A percentile compares a stretch with the other conserved stretches of the same genome.
Conservation (phyloP, 2,113 vertebrate genomes). For the Cinclus mexicanus region DNA sequence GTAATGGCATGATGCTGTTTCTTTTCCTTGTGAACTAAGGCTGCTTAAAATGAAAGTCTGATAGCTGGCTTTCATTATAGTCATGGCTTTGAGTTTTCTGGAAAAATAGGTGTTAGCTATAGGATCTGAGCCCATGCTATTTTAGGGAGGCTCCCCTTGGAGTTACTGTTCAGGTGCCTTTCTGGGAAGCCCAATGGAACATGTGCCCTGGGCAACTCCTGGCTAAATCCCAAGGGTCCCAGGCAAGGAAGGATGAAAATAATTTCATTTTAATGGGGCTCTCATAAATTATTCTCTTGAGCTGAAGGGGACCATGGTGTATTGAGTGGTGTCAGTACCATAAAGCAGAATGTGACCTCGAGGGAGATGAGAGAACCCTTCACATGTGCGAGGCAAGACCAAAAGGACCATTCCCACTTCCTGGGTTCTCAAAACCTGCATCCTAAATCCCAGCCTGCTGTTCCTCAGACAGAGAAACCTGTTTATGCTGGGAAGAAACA, state of each 20-base stretch:
- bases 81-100: not conserved
- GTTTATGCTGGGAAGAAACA: not conserved
- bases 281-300: not conserved
- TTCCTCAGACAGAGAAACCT: not conserved
- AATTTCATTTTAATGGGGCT: not conserved
- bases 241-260: not conserved
- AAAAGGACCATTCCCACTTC: not conserved
- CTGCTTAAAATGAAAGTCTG: not conserved
- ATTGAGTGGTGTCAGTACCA: not conserved
- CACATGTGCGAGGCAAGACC: not conserved
- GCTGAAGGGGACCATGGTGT: not conserved
- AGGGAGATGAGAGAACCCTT: not conserved
- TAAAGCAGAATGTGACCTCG: not conserved
- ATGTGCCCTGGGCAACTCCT: not conserved
- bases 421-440: not conserved
- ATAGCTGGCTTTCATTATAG: constrained; percentile 11
- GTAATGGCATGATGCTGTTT: not conserved
- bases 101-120: not conserved
- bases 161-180: not conserved
- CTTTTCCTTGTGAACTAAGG: not conserved
- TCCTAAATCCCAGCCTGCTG: not conserved
- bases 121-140: not conserved
- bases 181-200: not conserved
- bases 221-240: not conserved
- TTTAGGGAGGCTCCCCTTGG: not conserved